Percentiles rank a stretch among this genome's conserved stretches.
Conservation (phyloP, 2,113 vertebrate genomes). For the Podarcis raffonei region DNA sequence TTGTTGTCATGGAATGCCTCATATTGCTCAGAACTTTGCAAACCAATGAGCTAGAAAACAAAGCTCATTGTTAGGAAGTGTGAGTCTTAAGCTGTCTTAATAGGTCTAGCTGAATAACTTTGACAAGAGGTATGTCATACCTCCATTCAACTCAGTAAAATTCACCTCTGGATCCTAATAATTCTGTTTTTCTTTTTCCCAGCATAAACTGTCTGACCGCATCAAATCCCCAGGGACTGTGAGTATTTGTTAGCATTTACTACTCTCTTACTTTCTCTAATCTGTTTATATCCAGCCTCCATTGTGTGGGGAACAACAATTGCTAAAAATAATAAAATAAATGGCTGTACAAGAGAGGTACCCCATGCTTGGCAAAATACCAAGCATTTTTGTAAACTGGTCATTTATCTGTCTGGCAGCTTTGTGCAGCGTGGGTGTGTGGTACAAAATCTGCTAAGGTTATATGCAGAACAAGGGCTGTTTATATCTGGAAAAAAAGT, state of each 20-base stretch:
- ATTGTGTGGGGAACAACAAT: neutral
- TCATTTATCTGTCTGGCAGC: neutral
- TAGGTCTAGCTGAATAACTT: neutral
- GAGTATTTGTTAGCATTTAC: neutral
- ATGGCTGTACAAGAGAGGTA: neutral
- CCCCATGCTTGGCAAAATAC: neutral
- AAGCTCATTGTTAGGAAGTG: neutral
- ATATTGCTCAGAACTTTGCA: neutral
- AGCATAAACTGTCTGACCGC: neutral
- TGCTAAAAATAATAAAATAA: neutral
- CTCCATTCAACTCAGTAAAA: neutral
- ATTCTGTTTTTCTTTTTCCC: neutral
- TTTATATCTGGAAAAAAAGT: neutral
- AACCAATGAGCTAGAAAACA: neutral
- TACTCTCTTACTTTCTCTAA: neutral
- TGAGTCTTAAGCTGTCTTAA: neutral
- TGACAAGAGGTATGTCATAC: neutral
- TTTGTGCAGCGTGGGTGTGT: no score
- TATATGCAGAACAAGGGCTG: neutral
- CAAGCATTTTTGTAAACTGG: neutral
- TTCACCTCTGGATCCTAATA: neutral
- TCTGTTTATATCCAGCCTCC: fast-evolving
- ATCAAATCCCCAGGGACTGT: neutral
- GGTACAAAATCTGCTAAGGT: neutral
- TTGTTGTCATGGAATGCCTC: neutral